Evolutionary conservation across 2,113 vertebrate genomes (phyloP).

Genomic region (Saiga tatarica): DNA sequence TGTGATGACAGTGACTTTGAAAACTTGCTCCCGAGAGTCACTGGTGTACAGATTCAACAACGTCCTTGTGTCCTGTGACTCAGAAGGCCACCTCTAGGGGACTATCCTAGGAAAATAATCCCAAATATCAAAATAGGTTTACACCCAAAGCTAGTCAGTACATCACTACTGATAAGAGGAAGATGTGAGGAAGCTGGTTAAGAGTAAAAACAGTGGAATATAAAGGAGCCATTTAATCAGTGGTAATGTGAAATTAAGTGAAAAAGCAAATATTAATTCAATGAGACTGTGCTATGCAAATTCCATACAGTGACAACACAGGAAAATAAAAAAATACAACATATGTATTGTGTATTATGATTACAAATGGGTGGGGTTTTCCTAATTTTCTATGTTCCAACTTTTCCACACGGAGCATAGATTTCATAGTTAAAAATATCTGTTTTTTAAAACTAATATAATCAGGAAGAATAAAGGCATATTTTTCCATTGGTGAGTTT

Average conservation of each 20-base stretch:
- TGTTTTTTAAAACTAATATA: neutral
- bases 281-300: neutral
- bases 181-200: neutral
- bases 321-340: neutral
- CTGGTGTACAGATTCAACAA: neutral
- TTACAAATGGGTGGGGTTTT: neutral
- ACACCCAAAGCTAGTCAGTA: neutral
- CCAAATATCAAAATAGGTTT: neutral
- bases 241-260: neutral
- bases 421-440: neutral
- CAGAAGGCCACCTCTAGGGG: neutral
- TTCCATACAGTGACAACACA: neutral
- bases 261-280: neutral
- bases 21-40: neutral
- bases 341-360: fast-evolving
- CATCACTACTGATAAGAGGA: neutral
- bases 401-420: neutral
- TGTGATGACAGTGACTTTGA: too few species aligned
- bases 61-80: neutral
- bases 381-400: neutral
- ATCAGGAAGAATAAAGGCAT: neutral
- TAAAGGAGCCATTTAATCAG: neutral
- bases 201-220: neutral
- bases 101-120: neutral
- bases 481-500: neutral